Percentiles rank a stretch among this genome's conserved stretches.
These are phyloP conservation scores for Eptesicus fuscus DNA, from an alignment of 2,113 vertebrate genomes.

Conservation along the genomic window DNA sequence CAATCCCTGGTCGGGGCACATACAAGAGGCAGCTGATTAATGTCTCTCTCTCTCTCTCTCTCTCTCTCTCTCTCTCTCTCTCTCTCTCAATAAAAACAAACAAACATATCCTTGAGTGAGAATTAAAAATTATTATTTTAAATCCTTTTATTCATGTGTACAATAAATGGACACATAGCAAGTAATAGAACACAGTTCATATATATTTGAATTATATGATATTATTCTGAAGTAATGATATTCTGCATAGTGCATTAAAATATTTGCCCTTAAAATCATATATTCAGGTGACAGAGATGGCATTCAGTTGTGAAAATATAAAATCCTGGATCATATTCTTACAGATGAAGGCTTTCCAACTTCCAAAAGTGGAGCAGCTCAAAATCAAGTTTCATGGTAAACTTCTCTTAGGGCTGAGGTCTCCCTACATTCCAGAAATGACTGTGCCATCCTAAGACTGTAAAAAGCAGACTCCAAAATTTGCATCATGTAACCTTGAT, in stretches of 20 bases:
- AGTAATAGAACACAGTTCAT: not conserved
- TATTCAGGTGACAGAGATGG: not conserved
- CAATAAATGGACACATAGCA: not conserved
- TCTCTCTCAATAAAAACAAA: no score
- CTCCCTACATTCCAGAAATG: not conserved
- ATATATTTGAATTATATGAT: not conserved
- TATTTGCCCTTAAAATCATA: not conserved
- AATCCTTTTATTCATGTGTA: not conserved
- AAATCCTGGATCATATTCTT: not conserved
- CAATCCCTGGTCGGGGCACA: not conserved
- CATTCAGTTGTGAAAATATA: not conserved
- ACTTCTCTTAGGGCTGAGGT: not conserved
- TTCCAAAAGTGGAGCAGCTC: not conserved
- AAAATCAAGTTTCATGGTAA: not conserved
- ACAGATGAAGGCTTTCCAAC: not conserved
- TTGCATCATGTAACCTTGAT: not conserved
- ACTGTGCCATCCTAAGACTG: not conserved
- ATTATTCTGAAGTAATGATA: not conserved
- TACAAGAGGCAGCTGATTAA: not conserved
- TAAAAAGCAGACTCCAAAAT: not conserved
- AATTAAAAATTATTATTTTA: not conserved
- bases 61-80: not conserved
- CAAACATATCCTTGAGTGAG: not conserved
- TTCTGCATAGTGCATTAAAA: not conserved
- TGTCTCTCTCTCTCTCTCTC: no score